Evolutionary conservation across 2,888 invertebrate genomes (phyloP).

Genomic region (Abrostola tripartita): DNA sequence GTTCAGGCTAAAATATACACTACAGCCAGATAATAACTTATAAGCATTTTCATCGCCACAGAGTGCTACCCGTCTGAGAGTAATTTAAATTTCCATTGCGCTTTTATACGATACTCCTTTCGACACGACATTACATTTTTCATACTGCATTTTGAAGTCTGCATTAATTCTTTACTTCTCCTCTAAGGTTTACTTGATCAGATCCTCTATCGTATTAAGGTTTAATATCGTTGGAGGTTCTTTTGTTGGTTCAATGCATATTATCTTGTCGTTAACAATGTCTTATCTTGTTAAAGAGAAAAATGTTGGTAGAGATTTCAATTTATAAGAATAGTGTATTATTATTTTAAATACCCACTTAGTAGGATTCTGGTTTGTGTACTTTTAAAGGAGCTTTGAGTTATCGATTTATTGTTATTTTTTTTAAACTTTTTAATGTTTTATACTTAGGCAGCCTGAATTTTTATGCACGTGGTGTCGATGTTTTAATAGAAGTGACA

Average conservation of each 20-base stretch:
- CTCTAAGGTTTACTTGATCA: slow-evolving; percentile 29
- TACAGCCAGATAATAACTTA: slow-evolving; percentile 33
- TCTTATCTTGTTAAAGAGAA: not conserved
- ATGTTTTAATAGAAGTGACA: no score
- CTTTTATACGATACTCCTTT: slow-evolving; percentile 36
- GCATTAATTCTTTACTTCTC: slow-evolving; percentile 43
- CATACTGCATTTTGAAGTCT: slow-evolving; percentile 49
- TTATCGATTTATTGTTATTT: no score
- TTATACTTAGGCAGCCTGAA: no score
- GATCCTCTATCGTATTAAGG: slow-evolving; percentile 19
- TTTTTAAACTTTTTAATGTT: no score
- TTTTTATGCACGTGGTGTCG: no score
- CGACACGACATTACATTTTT: slow-evolving; percentile 44
- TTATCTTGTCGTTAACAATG: not conserved
- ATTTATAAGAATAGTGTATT: no score
- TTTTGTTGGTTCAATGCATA: not conserved
- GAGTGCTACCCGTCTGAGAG: slow-evolving; percentile 34
- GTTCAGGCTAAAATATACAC: slow-evolving; percentile 9
- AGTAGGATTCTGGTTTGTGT: no score
- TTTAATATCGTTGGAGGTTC: slow-evolving; percentile 7
- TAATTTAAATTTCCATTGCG: slow-evolving; percentile 37
- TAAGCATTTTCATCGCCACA: slow-evolving; percentile 40
- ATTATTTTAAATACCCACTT: no score
- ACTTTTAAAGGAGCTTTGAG: no score
- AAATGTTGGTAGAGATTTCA: not conserved